Base-by-base conservation (phyloP, 2,113 vertebrate genomes). In the Tetrax tetrax region DNA sequence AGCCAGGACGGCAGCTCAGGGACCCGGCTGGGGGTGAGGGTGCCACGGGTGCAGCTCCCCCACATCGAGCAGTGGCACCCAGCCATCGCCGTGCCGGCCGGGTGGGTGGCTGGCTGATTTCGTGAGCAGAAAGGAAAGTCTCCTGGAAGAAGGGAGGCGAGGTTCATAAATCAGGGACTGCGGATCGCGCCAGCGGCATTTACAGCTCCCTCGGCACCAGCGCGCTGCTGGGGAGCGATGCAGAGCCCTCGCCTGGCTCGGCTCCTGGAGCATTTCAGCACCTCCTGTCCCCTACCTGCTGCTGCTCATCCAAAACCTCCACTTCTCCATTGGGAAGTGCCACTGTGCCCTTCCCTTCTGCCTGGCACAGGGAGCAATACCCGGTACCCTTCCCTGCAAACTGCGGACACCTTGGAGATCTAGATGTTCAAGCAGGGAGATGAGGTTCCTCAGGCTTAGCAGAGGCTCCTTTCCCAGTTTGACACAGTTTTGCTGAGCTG, bases 101-200 rank as follows among this genome's bases (percentile, higher is more conserved):
- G 41, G 41, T 13, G 41, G 27, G 43, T 9, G 2, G 23, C 56
- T 4, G 78, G 21, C 38, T 38, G 38, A 38, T 22, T 21, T 25
- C 11, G 7, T 5, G 88, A 64, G 72, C 59, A 14, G 72, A 11
- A 70, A 12, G 72, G 41, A 2, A 35, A 29, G 41, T 16, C 0
- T 0, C 56, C 19, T 0, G 41, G 57, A 33, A 53, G 74, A 14
- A 5, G 45, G 72, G 57, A 68, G 11, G 69, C 6, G 4, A 25
- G 78, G 56, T 28, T 41, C 86, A 29, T 92, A 20, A 75, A 83
- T 92, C 91, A 75, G 82, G 37, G 60, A 57, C 85, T 91, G 94
- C 85, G 11, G 90, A 72, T 87, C 2, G 0, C 13, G 20, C 51
- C 4, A 10, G 41, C 12, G 64, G 56, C 94, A 25, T 65, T 82